Conservation (phyloP, 2,113 vertebrate species). For the Phasianus colchicus region DNA sequence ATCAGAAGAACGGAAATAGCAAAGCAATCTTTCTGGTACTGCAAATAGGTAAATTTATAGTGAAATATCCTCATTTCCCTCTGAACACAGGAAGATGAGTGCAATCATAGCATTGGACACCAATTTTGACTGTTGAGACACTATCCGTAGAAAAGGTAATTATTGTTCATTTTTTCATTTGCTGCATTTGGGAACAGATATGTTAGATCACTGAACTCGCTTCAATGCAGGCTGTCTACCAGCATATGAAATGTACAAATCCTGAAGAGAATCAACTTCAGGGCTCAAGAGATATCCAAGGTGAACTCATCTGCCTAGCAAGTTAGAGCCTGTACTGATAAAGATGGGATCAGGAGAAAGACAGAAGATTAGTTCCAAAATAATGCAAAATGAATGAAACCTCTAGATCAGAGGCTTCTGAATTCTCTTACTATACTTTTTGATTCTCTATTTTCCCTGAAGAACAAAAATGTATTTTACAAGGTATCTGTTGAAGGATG, state of each 20-base stretch:
- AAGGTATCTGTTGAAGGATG: neutral
- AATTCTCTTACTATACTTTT: neutral
- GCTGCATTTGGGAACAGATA: neutral
- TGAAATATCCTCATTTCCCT: neutral
- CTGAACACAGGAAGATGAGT: neutral
- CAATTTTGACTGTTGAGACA: neutral
- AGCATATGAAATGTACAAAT: neutral
- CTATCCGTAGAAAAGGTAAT: neutral
- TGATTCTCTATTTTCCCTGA: neutral
- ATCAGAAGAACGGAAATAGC: neutral
- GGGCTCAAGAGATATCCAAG: neutral
- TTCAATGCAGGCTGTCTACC: neutral
- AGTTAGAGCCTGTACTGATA: neutral
- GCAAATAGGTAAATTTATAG: neutral
- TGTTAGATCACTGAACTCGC: neutral
- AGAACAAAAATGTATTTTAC: neutral
- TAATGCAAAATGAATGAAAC: neutral
- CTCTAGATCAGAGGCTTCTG: neutral
- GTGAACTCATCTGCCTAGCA: neutral
- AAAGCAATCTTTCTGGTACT: constrained; percentile 1
- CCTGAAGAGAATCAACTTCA: neutral
- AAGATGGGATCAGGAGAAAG: neutral
- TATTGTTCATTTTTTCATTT: constrained; percentile 3
- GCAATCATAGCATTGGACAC: neutral
- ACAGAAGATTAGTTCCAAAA: neutral